Conservation (phyloP, 2,888 invertebrate species). For the Calameuta pallipes region DNA sequence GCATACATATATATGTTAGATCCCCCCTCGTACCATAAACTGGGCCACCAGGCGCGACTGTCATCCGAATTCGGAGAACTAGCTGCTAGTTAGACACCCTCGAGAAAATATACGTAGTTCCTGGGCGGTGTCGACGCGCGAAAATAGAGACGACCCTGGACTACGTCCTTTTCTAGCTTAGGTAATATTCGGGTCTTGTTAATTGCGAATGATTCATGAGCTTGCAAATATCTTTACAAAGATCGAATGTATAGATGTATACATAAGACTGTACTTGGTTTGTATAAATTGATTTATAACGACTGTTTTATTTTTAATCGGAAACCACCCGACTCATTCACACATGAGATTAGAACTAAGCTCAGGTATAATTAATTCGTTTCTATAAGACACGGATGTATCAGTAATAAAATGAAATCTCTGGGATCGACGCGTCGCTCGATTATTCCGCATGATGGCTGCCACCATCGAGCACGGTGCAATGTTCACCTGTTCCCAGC, state of each 20-base stretch:
- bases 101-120: background rate
- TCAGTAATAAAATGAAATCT: no score
- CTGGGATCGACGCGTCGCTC: no score
- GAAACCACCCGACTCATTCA: no score
- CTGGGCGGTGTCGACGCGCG: background rate
- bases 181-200: background rate
- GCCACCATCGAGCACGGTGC: no score
- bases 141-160: background rate
- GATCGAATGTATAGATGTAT: background rate
- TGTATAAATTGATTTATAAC: no score
- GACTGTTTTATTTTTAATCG: no score
- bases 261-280: no score
- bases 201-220: background rate
- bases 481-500: no score
- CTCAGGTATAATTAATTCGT: no score
- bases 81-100: background rate
- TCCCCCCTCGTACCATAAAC: background rate
- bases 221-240: background rate
- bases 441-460: no score
- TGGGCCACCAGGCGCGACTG: constrained; percentile 3
- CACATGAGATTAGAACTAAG: no score
- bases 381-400: no score
- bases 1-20: background rate
- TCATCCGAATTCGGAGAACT: constrained; percentile 1
- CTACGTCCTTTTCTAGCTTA: background rate